These are phyloP conservation scores for Unio pictorum DNA, from an alignment of 2,888 invertebrate species.

Conservation along the genomic window DNA sequence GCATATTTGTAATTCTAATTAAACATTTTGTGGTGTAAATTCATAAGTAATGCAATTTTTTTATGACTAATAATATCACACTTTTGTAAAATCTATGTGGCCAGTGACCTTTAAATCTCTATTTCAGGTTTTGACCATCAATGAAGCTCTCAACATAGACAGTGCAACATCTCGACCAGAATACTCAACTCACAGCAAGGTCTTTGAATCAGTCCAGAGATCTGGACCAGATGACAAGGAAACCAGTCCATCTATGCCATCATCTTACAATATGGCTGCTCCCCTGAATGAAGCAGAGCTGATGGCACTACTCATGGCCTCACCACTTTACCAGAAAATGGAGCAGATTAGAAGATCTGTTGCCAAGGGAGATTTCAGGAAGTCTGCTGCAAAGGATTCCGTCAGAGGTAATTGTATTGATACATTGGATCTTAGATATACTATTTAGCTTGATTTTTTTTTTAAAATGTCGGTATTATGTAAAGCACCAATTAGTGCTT, in stretches of 20 bases:
- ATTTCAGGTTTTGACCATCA: constrained; percentile 60
- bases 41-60: no score
- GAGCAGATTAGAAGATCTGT: constrained; percentile 64
- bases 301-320: constrained; percentile 64
- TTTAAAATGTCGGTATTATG: no score
- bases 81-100: neutral
- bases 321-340: constrained; percentile 68
- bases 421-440: no score
- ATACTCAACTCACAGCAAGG: constrained; percentile 15
- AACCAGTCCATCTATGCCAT: constrained; percentile 37
- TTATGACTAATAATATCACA: no score
- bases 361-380: constrained; percentile 42
- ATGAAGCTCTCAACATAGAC: constrained; percentile 64
- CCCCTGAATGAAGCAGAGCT: constrained; percentile 67
- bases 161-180: constrained; percentile 27
- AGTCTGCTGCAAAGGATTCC: no score
- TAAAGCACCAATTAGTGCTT: no score
- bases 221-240: constrained; percentile 8
- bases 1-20: no score
- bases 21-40: no score
- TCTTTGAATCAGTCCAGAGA: constrained; percentile 6
- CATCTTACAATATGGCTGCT: constrained; percentile 59
- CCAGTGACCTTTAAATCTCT: neutral
- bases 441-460: no score
- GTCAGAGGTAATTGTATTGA: no score